A percentile compares a stretch with the other conserved stretches of the same genome.
Evolutionary conservation across 2,888 invertebrate genomes (phyloP).

Genomic region (Hesperia comma): DNA sequence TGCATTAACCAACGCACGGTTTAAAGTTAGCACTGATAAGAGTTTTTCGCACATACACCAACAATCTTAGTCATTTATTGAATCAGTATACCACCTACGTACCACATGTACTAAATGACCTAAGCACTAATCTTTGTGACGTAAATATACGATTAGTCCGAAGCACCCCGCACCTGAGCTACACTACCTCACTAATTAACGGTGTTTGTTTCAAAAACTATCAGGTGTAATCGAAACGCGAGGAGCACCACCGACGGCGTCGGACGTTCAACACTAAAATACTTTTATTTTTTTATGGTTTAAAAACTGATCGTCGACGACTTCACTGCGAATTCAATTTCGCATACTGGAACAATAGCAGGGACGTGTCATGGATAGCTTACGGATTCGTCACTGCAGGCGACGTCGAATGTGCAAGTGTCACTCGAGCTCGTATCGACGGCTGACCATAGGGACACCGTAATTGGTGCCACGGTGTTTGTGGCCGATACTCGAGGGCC

Average conservation of each 20-base stretch:
- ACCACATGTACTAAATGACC: constrained; percentile 12
- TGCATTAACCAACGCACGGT: constrained; percentile 58
- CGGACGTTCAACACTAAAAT: constrained; percentile 23
- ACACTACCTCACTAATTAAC: background rate
- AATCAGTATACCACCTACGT: constrained; percentile 26
- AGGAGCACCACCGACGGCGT: constrained; percentile 20
- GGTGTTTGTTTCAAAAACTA: background rate
- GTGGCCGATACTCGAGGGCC: constrained; percentile 64
- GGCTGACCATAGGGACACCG: constrained; percentile 67
- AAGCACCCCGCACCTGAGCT: background rate
- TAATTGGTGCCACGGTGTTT: constrained; percentile 76
- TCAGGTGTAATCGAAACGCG: constrained; percentile 11
- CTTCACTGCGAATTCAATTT: constrained; percentile 69
- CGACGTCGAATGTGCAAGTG: constrained; percentile 59
- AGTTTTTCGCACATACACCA: constrained; percentile 54
- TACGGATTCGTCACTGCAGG: constrained; percentile 71
- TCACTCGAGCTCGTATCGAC: constrained; percentile 51
- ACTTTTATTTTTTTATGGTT: constrained; percentile 30
- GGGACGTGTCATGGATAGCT: constrained; percentile 64
- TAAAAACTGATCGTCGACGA: constrained; percentile 57
- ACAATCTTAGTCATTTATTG: constrained; percentile 43
- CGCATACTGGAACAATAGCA: constrained; percentile 74
- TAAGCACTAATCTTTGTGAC: constrained; percentile 12
- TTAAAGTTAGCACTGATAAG: constrained; percentile 66
- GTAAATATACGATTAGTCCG: constrained; percentile 1